Evolutionary conservation across 2,797 vertebrate genomes (phyloP).

Genomic region (Paratrypauchen microcephalus): DNA sequence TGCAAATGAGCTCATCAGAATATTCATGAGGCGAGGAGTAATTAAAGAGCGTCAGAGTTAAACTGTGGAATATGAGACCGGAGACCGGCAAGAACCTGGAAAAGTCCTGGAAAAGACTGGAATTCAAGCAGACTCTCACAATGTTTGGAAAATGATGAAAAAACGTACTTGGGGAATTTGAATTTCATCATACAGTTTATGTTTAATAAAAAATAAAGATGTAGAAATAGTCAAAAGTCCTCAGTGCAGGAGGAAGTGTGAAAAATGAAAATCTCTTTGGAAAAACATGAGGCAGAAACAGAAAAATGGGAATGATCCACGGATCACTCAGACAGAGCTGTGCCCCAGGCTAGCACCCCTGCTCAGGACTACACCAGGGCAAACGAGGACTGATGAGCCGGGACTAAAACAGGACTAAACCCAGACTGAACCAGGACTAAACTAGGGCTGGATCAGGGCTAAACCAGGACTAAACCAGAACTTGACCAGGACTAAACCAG

Average conservation of each 20-base stretch:
- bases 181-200: too few species aligned
- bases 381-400: too few species aligned
- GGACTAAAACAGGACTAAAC: too few species aligned
- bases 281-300: background rate
- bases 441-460: too few species aligned
- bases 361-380: background rate
- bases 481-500: too few species aligned
- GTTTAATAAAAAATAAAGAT: background rate
- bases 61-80: background rate
- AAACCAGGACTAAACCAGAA: too few species aligned
- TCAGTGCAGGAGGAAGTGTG: background rate
- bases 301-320: constrained; percentile 10
- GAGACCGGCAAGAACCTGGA: background rate
- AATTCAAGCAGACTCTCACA: constrained; percentile 65
- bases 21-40: constrained; percentile 63
- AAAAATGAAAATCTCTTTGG: background rate
- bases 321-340: constrained; percentile 11
- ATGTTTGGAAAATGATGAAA: constrained; percentile 23
- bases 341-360: constrained; percentile 11
- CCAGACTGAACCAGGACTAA: too few species aligned
- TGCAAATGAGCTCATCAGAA: constrained; percentile 71
- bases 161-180: too few species aligned
- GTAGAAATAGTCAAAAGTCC: too few species aligned
- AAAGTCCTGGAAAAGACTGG: background rate
- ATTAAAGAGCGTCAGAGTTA: constrained; percentile 55